These are phyloP conservation scores for Anguilla anguilla DNA, from an alignment of 2,797 vertebrate genomes.

Conservation along the genomic window DNA sequence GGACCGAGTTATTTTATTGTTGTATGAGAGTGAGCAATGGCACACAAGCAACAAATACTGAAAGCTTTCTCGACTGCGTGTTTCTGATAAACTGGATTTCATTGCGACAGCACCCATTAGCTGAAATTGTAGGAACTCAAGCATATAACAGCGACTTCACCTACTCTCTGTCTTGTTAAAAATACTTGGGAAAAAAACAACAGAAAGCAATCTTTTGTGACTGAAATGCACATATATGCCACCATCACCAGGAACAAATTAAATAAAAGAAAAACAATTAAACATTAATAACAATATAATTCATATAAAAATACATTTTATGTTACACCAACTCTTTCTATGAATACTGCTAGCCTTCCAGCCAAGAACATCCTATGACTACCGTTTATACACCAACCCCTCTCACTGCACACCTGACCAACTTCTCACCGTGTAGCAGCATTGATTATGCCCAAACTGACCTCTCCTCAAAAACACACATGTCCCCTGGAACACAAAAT, in stretches of 20 bases:
- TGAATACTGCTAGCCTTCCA: too few species aligned
- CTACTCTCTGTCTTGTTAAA: not conserved
- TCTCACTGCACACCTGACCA: too few species aligned
- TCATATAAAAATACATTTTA: too few species aligned
- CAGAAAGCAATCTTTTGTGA: not conserved
- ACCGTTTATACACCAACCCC: too few species aligned
- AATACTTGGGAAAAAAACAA: not conserved
- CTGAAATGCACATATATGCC: not conserved
- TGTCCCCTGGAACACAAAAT: not conserved
- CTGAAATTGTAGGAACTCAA: not conserved
- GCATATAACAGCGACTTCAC: not conserved
- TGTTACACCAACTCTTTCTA: too few species aligned
- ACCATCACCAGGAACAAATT: not conserved
- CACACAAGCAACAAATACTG: not conserved
- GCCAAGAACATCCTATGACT: too few species aligned
- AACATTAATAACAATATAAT: too few species aligned
- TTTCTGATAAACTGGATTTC: not conserved
- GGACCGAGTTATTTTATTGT: not conserved
- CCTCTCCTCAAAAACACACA: not conserved
- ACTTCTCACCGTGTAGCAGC: not conserved
- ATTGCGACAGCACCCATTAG: not conserved
- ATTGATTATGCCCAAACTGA: not conserved
- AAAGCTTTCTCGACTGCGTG: not conserved
- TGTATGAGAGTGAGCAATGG: not conserved
- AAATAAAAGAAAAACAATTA: not conserved